Conservation (phyloP, 2,113 vertebrate genomes). For the Esox niger region DNA sequence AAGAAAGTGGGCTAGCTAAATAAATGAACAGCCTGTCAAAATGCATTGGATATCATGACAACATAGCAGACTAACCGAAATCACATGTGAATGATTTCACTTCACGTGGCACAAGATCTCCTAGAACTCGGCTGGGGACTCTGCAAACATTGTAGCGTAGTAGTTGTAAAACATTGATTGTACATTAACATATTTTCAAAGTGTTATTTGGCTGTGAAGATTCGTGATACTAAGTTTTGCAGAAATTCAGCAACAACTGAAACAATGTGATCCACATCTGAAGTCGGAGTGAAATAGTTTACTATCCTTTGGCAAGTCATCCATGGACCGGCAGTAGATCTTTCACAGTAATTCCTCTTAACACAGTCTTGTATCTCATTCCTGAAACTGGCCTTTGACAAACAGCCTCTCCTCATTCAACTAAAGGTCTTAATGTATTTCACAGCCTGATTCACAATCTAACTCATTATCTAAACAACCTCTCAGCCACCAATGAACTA, state of each 20-base stretch:
- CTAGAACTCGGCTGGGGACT: neutral
- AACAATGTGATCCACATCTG: neutral
- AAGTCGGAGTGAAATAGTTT: neutral
- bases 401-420: neutral
- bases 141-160: neutral
- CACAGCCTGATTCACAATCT: neutral
- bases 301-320: too few species aligned
- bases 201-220: too few species aligned
- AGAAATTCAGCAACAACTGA: neutral
- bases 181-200: too few species aligned
- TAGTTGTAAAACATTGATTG: too few species aligned
- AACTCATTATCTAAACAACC: conserved; percentile 6
- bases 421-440: neutral
- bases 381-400: neutral
- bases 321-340: too few species aligned
- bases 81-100: conserved; percentile 9
- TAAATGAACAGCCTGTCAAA: conserved; percentile 28
- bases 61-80: conserved; percentile 1
- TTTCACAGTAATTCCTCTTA: neutral
- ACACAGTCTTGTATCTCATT: neutral
- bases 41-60: conserved; percentile 1
- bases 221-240: too few species aligned
- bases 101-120: neutral
- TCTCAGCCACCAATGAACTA: conserved; percentile 27
- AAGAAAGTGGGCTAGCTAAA: conserved; percentile 10